A percentile compares a stretch with the other conserved stretches of the same genome.
Evolutionary conservation across 1,140 invertebrate genomes (phyloP).

Genomic region (Maconellicoccus hirsutus): DNA sequence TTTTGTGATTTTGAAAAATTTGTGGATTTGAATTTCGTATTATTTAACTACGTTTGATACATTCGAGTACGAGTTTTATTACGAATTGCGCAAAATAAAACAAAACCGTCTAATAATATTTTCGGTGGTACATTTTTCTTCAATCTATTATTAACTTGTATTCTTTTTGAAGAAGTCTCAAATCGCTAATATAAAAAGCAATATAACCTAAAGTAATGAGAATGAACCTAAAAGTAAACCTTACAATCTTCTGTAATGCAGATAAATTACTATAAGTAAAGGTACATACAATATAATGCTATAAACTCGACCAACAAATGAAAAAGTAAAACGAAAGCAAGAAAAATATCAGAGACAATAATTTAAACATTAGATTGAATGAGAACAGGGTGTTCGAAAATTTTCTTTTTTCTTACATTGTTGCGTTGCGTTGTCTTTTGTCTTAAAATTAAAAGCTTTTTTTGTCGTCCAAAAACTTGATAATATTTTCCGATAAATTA

Average conservation of each 20-base stretch:
- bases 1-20: too few relatives aligned
- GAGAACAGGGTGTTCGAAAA: constrained; percentile 8
- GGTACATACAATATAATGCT: not conserved
- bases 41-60: too few relatives aligned
- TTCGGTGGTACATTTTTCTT: not conserved
- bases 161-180: constrained; percentile 14
- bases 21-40: too few relatives aligned
- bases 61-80: too few relatives aligned
- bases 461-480: too few relatives aligned
- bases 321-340: constrained; percentile 5
- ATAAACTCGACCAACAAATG: constrained; percentile 18
- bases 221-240: constrained; percentile 15
- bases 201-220: constrained; percentile 19
- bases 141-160: constrained; percentile 11
- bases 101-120: not conserved
- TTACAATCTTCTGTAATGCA: constrained; percentile 13
- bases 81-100: not conserved
- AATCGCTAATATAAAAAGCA: constrained; percentile 18
- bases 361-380: constrained; percentile 16
- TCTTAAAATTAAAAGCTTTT: too few relatives aligned
- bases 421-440: too few relatives aligned
- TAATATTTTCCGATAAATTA: too few relatives aligned
- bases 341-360: constrained; percentile 13
- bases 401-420: not conserved
- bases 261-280: constrained; percentile 18